Percentiles rank a stretch among this genome's conserved stretches.
phyloP scores from a whole-genome alignment of 2,113 vertebrate species.

The Eurypyga helias region DNA sequence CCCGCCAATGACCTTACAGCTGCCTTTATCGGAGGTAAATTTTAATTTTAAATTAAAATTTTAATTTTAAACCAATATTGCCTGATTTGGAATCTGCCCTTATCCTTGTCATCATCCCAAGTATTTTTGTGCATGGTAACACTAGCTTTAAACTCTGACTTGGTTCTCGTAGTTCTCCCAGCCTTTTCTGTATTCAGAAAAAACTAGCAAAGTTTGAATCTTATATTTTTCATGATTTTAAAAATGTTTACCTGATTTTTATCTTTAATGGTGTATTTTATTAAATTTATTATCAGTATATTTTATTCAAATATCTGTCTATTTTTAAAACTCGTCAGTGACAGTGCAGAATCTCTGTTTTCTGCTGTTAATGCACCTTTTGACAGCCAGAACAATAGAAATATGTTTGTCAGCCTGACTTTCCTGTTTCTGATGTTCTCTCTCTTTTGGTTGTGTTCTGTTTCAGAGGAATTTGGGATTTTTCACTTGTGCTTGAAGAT shows the following conservation, averaged over 20 bases:
- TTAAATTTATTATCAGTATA: background rate
- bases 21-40: background rate
- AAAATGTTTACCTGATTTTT: background rate
- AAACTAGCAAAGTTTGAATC: background rate
- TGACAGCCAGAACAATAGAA: background rate
- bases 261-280: background rate
- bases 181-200: background rate
- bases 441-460: constrained; percentile 33
- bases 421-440: background rate
- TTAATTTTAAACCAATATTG: background rate
- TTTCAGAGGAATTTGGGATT: constrained; percentile 65
- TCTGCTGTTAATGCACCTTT: background rate
- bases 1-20: background rate
- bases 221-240: background rate
- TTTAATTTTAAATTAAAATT: background rate
- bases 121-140: background rate
- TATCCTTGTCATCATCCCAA: background rate
- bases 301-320: background rate
- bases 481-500: constrained; percentile 62
- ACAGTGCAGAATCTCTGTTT: background rate
- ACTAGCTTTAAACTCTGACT: background rate
- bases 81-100: background rate
- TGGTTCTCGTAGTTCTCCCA: background rate
- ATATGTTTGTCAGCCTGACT: background rate
- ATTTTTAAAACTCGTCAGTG: background rate